A percentile compares a stretch with the other conserved stretches of the same genome.
These are phyloP conservation scores for Palythoa grandis DNA, from an alignment of 92 coral and sea anemone species.

Conservation along the genomic window DNA sequence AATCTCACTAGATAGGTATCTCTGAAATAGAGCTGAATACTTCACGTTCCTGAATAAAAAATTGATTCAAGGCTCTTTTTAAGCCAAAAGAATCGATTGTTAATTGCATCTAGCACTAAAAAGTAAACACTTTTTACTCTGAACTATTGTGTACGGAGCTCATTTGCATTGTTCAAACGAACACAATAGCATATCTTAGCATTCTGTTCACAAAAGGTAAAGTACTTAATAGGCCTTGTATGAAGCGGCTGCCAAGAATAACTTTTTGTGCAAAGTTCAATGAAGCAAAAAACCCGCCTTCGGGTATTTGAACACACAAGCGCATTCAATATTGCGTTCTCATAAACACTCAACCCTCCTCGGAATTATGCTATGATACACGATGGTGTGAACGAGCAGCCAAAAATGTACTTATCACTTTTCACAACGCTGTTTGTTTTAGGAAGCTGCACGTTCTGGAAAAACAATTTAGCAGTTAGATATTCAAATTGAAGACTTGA, in stretches of 20 bases:
- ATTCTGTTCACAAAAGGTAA: conserved; percentile 36
- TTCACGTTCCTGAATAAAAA: conserved; percentile 24
- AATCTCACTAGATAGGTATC: conserved; percentile 10
- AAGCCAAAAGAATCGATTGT: conserved; percentile 11
- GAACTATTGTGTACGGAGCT: conserved; percentile 19
- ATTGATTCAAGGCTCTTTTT: background rate
- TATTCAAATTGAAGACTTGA: conserved; percentile 38
- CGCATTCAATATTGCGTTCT: background rate
- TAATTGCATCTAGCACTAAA: conserved; percentile 29
- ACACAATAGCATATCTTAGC: conserved; percentile 19
- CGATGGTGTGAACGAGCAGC: conserved; percentile 29
- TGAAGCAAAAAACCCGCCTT: conserved; percentile 36
- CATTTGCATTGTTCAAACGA: conserved; percentile 37
- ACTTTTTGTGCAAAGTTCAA: conserved; percentile 26
- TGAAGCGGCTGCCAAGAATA: conserved; percentile 40
- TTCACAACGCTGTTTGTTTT: conserved; percentile 22
- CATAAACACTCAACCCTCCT: conserved; percentile 26
- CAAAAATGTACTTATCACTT: conserved; percentile 14
- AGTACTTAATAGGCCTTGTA: conserved; percentile 15
- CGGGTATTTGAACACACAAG: conserved; percentile 33
- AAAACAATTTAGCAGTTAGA: conserved; percentile 32
- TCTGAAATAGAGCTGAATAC: background rate
- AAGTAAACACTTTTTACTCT: conserved; percentile 28
- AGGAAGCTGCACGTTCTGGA: conserved; percentile 34
- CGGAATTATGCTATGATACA: conserved; percentile 1